Evolutionary conservation across 2,113 vertebrate genomes (phyloP).

Genomic region (Plotosus lineatus): DNA sequence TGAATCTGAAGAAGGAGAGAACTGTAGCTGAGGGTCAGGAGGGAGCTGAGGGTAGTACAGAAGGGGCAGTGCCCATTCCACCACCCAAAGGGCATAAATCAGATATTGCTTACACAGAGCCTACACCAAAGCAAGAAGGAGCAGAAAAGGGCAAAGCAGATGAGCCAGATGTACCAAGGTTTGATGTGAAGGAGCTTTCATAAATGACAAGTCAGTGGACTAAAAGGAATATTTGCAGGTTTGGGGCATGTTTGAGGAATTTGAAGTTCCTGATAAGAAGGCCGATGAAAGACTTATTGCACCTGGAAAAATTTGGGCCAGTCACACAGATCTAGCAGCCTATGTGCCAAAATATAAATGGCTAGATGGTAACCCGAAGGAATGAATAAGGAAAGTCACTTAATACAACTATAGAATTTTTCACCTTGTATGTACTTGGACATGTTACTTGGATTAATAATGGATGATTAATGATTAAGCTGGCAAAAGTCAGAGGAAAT

Average conservation of each 20-base stretch:
- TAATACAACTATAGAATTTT: slow-evolving; percentile 31
- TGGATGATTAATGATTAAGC: slow-evolving; percentile 25
- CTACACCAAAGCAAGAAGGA: slow-evolving; percentile 72
- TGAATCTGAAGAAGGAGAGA: slow-evolving; percentile 83
- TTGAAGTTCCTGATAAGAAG: slow-evolving; percentile 12
- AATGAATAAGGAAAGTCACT: slow-evolving; percentile 38
- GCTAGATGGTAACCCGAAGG: slow-evolving; percentile 2
- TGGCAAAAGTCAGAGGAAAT: neutral
- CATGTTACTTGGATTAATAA: slow-evolving; percentile 20
- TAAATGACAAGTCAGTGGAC: slow-evolving; percentile 56
- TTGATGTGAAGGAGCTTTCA: slow-evolving; percentile 88
- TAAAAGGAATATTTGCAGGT: slow-evolving; percentile 23
- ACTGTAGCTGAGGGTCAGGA: slow-evolving; percentile 81
- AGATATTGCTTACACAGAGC: slow-evolving; percentile 72
- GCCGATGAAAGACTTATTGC: neutral
- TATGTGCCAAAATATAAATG: neutral
- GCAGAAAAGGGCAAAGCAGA: slow-evolving; percentile 73
- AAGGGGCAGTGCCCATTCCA: slow-evolving; percentile 70
- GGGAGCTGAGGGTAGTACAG: slow-evolving; percentile 73
- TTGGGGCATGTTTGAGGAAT: slow-evolving; percentile 18
- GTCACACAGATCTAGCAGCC: slow-evolving; percentile 21
- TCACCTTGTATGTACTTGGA: slow-evolving; percentile 48
- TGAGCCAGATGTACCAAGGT: slow-evolving; percentile 75
- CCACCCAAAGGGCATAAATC: slow-evolving; percentile 78
- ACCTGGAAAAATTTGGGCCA: slow-evolving; percentile 27